These are phyloP conservation scores for Zygaena filipendulae DNA, from an alignment of 2,888 invertebrate genomes.

Conservation along the genomic window DNA sequence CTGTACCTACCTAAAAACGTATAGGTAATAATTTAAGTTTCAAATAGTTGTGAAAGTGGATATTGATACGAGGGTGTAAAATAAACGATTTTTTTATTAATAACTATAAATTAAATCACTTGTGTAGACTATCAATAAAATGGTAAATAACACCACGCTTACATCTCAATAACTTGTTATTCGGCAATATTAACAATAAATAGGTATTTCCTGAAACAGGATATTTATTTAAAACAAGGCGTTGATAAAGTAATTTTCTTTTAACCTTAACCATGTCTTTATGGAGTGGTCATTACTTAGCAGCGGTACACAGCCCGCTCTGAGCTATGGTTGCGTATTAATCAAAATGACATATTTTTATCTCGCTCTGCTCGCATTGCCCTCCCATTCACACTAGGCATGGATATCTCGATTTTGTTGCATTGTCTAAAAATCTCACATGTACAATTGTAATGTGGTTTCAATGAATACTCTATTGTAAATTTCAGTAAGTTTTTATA, in stretches of 20 bases:
- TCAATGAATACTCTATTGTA: conserved; percentile 7
- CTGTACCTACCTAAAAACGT: too few species aligned
- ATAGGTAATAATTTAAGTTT: too few species aligned
- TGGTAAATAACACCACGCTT: conserved; percentile 53
- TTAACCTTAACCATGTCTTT: conserved; percentile 69
- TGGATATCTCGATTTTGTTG: conserved; percentile 53
- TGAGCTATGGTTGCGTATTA: conserved; percentile 67
- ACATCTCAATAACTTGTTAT: conserved; percentile 68
- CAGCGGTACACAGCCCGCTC: conserved; percentile 66
- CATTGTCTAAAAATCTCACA: not conserved
- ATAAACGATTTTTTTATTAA: too few species aligned
- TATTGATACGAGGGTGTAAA: conserved; percentile 37
- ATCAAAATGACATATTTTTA: conserved; percentile 65
- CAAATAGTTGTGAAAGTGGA: too few species aligned
- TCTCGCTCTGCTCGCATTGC: conserved; percentile 44
- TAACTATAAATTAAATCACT: conserved; percentile 53
- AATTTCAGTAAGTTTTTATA: conserved; percentile 10
- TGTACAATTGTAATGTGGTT: too few species aligned
- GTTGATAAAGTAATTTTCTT: conserved; percentile 70
- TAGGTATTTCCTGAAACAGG: conserved; percentile 69
- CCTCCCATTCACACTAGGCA: conserved; percentile 51
- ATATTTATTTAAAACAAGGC: conserved; percentile 70
- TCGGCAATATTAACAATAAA: conserved; percentile 61
- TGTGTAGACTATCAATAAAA: conserved; percentile 62
- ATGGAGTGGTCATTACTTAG: conserved; percentile 70